Conservation (phyloP, 2,797 vertebrate species). For the Perdix hodgsoniae region DNA sequence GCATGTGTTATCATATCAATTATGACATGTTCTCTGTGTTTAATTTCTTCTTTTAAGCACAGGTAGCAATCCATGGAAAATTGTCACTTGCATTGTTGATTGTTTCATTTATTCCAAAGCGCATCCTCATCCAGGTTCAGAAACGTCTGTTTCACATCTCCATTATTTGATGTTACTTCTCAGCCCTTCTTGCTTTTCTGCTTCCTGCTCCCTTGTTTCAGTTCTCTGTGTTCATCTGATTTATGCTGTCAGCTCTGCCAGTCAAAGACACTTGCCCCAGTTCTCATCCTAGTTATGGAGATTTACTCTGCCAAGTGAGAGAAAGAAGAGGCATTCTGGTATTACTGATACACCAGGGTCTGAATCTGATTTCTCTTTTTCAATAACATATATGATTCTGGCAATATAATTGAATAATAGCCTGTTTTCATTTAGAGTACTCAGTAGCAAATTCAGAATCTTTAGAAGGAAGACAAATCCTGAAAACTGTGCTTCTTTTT, state of each 20-base stretch:
- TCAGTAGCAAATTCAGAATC: neutral
- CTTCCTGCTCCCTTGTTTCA: neutral
- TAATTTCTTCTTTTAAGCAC: neutral
- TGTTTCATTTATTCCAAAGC: neutral
- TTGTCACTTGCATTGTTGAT: neutral
- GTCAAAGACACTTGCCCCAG: neutral
- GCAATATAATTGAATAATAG: neutral
- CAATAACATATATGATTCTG: neutral
- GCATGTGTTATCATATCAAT: fast-evolving
- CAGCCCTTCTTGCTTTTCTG: neutral
- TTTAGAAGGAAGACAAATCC: neutral
- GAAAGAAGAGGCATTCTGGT: neutral
- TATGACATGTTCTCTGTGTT: neutral
- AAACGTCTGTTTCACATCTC: slow-evolving; percentile 17
- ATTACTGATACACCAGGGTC: neutral
- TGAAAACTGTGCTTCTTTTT: neutral
- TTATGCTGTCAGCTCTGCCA: neutral
- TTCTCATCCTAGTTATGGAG: neutral
- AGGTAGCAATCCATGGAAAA: neutral
- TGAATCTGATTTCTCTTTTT: slow-evolving; percentile 11
- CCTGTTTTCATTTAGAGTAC: slow-evolving; percentile 1
- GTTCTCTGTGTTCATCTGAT: neutral
- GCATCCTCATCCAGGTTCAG: neutral
- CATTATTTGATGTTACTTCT: neutral
- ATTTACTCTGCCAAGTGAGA: neutral